Evolutionary conservation across 2,113 vertebrate species (phyloP).

Genomic region (Redunca redunca): DNA sequence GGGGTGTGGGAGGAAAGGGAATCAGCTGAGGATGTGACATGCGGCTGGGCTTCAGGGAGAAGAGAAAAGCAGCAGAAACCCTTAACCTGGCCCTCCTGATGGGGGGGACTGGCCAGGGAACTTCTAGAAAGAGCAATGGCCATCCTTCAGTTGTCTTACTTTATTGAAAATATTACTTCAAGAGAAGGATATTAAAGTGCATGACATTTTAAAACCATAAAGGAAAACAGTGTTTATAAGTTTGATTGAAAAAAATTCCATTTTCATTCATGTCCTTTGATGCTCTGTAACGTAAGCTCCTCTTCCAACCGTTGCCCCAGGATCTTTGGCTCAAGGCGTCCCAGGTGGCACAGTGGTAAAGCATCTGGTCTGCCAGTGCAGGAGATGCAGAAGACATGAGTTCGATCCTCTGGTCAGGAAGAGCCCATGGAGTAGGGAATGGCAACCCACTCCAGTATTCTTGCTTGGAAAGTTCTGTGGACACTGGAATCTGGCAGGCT

Average conservation of each 20-base stretch:
- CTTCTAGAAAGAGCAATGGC: not conserved
- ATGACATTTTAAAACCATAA: not conserved
- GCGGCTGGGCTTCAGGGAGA: not conserved
- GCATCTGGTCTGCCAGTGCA: not conserved
- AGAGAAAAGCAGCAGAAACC: not conserved
- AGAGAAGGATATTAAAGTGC: not conserved
- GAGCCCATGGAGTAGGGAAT: not conserved
- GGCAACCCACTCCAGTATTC: not conserved
- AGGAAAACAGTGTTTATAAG: not conserved
- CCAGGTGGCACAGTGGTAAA: not conserved
- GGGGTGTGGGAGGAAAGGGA: not conserved
- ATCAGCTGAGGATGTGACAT: not conserved
- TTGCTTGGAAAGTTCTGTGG: not conserved
- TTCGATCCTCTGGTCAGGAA: not conserved
- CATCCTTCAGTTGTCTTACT: not conserved
- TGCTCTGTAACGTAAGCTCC: not conserved
- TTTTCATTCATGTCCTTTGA: not conserved
- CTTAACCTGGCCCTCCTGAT: not conserved
- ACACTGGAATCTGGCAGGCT: not conserved
- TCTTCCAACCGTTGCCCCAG: not conserved
- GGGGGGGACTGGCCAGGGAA: too few species aligned
- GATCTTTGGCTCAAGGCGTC: not conserved
- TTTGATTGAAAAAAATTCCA: not conserved
- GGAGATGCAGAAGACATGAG: not conserved
- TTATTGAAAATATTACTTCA: not conserved